Evolutionary conservation across 2,797 vertebrate genomes (phyloP), one percentile per base, ranked within the genome.

Genomic region (Hippopotamyrus pictus): DNA sequence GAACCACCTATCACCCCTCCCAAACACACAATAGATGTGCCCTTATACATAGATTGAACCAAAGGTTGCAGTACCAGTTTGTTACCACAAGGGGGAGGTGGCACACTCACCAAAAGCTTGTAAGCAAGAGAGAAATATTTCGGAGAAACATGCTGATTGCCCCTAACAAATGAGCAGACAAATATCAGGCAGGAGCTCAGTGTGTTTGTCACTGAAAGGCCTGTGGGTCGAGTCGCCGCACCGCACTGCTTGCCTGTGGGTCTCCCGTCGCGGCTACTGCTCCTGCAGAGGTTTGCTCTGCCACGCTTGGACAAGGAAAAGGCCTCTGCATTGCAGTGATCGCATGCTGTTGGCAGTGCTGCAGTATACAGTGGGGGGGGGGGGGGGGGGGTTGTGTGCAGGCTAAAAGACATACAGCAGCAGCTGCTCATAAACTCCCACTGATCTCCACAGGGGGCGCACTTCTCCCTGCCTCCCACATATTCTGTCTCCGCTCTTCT

Each of bases 251-350:
- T 7, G 33, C 5, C 69, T 37, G 25, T 0, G 29, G 69, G 33
- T n/a, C 7, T 44, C 37, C 73, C 73, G 9, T 79, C 2, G 33
- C 25, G 3, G 33, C 53, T 59, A 2, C 53, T 8, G 48, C 84
- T 73, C 29, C 69, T 59, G 33, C 29, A 46, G 51, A 14, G 59
- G 12, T 79, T 29, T 25, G 19, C 46, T 76, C 87, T 29, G 46
- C 12, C 6, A 5, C 6, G 85, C 48, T 22, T 51, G 83, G 25
- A 48, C 33, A 46, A 17, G 46, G 17, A 41, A 83, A 69, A 14
- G 46, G 54, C 83, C 86, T 90, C 89, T 88, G 89, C 89, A 90
- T 62, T 90, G 89, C 86, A 90, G 89, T 84, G 22, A 86, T 29
- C 33, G 88, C 85, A 12, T 89, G 85, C 48, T 65, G n/a, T 65